Base-by-base conservation (phyloP, 2,797 vertebrate species). In the Neosilurus mollespiculum region DNA sequence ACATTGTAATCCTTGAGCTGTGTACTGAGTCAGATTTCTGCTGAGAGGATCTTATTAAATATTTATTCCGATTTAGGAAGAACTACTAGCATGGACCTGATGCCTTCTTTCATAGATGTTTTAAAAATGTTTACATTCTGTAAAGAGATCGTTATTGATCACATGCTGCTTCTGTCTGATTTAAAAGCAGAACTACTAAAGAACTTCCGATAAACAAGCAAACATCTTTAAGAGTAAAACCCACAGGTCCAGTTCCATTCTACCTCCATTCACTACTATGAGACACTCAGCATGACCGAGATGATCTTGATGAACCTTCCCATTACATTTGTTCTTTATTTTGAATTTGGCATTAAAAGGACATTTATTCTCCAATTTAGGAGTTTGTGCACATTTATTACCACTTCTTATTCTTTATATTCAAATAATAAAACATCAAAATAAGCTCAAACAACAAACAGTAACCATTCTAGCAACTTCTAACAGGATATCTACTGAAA, bases 401-500 rank as follows among this genome's bases (percentile, higher is more conserved):
- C 11, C 72, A 22, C 15, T 34, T 75, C 24, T 37, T 22, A 78
- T 62, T 62, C 0, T 62, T 37, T 8, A 12, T 11, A 61, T 37
- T 77, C 5, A 61, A 77, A 77, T 61, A 61, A 37, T 14, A 62
- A 16, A 24, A 64, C 76, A 78, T 18, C 16, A 51, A 30, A 65
- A 64, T 53, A 78, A 65, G 51, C 12, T 61, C 58, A 61, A 43
- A 61, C 2, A 61, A 43, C 59, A 65, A 53, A 64, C n/a, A 37
- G 22, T n/a, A 43, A n/a, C 12, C n/a, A 18, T 49, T 78, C 15
- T 51, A 51, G 9, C 76, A 64, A 64, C 15, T 26, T 51, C 9
- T 65, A 64, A 26, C 15, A 51, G 49, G 59, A 26, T 64, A 64
- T 64, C 22, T 62, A 78, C 76, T 49, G n/a, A 78, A 62, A 78